These are phyloP conservation scores for Diaprepes abbreviatus DNA, from an alignment of 2,888 invertebrate genomes.

Conservation along the genomic window DNA sequence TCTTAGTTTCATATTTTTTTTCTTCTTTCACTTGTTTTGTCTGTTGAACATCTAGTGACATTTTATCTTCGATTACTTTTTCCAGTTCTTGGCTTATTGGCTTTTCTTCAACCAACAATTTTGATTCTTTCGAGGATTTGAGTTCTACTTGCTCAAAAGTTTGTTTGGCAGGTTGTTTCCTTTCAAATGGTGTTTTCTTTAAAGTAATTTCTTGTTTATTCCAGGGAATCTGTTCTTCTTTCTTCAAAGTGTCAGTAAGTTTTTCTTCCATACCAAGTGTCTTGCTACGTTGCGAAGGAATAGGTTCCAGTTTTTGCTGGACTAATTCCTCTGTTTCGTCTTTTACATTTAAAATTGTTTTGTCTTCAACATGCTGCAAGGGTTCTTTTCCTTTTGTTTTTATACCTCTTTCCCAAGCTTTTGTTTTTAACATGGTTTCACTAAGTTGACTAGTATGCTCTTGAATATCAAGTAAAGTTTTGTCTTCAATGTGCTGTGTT, in stretches of 20 bases:
- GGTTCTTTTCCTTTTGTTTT: not conserved
- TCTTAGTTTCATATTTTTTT: slow-evolving; percentile 61
- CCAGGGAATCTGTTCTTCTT: slow-evolving; percentile 39
- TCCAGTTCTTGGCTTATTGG: not conserved
- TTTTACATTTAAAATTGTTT: not conserved
- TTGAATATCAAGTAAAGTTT: slow-evolving; percentile 30
- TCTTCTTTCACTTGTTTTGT: slow-evolving; percentile 38
- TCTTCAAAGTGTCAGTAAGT: not conserved
- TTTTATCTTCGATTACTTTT: slow-evolving; percentile 28
- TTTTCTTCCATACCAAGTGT: slow-evolving; percentile 16
- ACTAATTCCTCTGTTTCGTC: slow-evolving; percentile 7
- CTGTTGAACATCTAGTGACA: slow-evolving; percentile 12
- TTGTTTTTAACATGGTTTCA: slow-evolving; percentile 19
- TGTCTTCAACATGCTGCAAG: slow-evolving; percentile 34
- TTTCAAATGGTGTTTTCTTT: slow-evolving; percentile 65
- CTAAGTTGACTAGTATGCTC: slow-evolving; percentile 19
- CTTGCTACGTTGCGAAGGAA: slow-evolving; percentile 26
- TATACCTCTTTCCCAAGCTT: slow-evolving; percentile 33
- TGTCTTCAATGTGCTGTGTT: slow-evolving; percentile 39
- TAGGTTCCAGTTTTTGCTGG: slow-evolving; percentile 44
- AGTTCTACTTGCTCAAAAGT: slow-evolving; percentile 68
- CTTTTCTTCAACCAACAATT: not conserved
- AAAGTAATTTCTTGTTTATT: slow-evolving; percentile 74
- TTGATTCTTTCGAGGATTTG: slow-evolving; percentile 32
- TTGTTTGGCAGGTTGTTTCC: slow-evolving; percentile 69